A percentile compares a stretch with the other conserved stretches of the same genome.
Evolutionary conservation across 1,140 invertebrate genomes (phyloP).

Genomic region (Drosophila suzukii): DNA sequence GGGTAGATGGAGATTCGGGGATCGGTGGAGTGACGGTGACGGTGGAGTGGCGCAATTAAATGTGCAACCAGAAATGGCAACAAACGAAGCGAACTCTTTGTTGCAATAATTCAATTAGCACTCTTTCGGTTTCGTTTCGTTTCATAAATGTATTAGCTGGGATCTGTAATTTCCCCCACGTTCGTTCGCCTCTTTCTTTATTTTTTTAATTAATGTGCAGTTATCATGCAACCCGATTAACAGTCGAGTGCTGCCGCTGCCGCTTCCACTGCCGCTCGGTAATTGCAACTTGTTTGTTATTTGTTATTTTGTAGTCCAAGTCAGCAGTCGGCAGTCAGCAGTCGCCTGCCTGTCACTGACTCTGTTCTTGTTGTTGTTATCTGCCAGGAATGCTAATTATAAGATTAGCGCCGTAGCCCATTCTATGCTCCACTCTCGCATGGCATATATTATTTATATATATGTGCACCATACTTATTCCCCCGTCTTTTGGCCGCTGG

Average conservation of each 20-base stretch:
- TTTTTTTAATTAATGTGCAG: conserved; percentile 80
- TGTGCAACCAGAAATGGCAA: conserved; percentile 55
- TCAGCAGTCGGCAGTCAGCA: conserved; percentile 26
- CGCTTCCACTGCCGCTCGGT: conserved; percentile 22
- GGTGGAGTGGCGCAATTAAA: conserved; percentile 58
- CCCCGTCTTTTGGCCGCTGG: conserved; percentile 24
- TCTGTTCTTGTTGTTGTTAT: conserved; percentile 73
- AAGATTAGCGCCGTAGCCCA: conserved; percentile 72
- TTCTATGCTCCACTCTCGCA: conserved; percentile 39
- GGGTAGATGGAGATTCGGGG: background rate
- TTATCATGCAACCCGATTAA: conserved; percentile 81
- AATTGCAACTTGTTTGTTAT: conserved; percentile 82
- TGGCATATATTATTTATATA: conserved; percentile 20
- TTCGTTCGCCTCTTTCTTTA: conserved; percentile 39
- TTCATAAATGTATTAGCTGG: conserved; percentile 81
- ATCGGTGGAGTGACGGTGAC: background rate
- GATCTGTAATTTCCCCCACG: conserved; percentile 46
- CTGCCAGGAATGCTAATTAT: conserved; percentile 82
- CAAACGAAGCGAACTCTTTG: conserved; percentile 62
- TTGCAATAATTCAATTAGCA: conserved; percentile 81
- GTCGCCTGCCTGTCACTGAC: conserved; percentile 44
- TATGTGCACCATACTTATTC: conserved; percentile 1
- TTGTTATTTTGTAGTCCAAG: conserved; percentile 62
- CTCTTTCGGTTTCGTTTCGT: conserved; percentile 71
- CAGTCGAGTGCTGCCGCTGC: conserved; percentile 52